Percentiles rank a stretch among this genome's conserved stretches.
These are phyloP conservation scores for Asobara japonica DNA, from an alignment of 1,140 invertebrate genomes.

Conservation along the genomic window DNA sequence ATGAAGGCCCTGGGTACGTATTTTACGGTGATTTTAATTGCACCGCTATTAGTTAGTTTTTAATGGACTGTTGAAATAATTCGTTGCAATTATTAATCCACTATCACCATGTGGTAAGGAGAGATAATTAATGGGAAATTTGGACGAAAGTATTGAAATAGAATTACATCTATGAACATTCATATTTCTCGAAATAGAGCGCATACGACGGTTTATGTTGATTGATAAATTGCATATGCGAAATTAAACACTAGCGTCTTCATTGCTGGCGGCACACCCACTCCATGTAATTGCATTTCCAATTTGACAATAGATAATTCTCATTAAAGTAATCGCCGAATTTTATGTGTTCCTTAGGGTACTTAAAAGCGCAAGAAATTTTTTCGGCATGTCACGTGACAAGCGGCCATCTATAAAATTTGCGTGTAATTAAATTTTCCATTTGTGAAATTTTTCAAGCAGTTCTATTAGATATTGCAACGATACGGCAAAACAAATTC, in stretches of 20 bases:
- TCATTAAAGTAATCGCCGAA: background rate
- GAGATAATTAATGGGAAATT: background rate
- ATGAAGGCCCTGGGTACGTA: constrained; percentile 85
- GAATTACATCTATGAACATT: background rate
- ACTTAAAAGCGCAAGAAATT: too few relatives aligned
- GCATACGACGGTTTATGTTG: background rate
- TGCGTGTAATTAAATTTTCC: too few relatives aligned
- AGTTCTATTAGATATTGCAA: too few relatives aligned
- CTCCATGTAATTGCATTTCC: background rate
- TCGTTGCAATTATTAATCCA: background rate
- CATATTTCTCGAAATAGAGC: background rate
- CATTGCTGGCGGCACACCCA: background rate
- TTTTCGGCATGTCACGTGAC: too few relatives aligned
- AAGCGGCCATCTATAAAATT: too few relatives aligned
- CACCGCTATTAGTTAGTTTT: background rate
- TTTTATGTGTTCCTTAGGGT: too few relatives aligned
- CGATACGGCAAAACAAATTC: too few relatives aligned
- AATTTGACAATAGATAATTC: background rate
- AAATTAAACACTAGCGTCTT: constrained; percentile 1
- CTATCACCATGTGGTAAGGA: background rate
- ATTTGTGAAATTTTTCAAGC: too few relatives aligned
- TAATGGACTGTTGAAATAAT: background rate
- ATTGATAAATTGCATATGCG: constrained; percentile 9
- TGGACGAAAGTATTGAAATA: background rate
- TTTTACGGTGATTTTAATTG: constrained; percentile 7